Evolutionary conservation across 2,888 invertebrate species (phyloP), one percentile per base, ranked within the genome.

Genomic region (Seira sanloemensis): DNA sequence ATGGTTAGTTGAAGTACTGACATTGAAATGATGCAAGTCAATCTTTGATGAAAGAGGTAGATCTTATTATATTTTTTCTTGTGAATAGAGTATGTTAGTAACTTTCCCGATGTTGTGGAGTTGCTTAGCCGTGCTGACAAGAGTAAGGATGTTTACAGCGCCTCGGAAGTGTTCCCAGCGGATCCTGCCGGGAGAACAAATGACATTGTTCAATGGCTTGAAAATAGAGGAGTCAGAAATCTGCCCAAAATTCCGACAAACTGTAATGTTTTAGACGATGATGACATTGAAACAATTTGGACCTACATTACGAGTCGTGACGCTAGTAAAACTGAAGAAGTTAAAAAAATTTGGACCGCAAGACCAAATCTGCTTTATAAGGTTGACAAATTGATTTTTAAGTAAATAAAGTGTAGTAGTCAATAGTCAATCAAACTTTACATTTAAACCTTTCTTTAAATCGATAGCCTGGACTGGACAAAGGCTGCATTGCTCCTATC

Each of bases 61-160:
- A 12, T 37, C 12, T 37, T 37, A 37, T 12, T 37, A 37, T 12
- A 37, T 37, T 37, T 37, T 58, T 16, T 2, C 12, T 58, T 58
- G 58, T 58, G 58, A 9, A 2, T 26, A 89, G 91, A 92, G 0
- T 99, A 97, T 91, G 93, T 94, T 86, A 90, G 91, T 0, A 92
- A 93, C 84, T 98, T 94, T 91, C 96, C 97, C 0, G 94, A 94
- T 18, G 91, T 98, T 21, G 94, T 97, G 90, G 93, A 94, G 50
- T 92, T 91, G 88, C 91, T 96, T 26, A 90, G 91, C 0, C 85
- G 86, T 16, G 90, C 90, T 67, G 90, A 91, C 27, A 91, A 92
- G 67, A 84, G 82, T 78, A 90, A 91, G 23, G 91, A 92, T 66
- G 88, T 91, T 18, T 92, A 91, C 84, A 88, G 88, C 25, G 88